phyloP scores from a whole-genome alignment of 2,797 vertebrate genomes.

The Clarias pachynema region DNA sequence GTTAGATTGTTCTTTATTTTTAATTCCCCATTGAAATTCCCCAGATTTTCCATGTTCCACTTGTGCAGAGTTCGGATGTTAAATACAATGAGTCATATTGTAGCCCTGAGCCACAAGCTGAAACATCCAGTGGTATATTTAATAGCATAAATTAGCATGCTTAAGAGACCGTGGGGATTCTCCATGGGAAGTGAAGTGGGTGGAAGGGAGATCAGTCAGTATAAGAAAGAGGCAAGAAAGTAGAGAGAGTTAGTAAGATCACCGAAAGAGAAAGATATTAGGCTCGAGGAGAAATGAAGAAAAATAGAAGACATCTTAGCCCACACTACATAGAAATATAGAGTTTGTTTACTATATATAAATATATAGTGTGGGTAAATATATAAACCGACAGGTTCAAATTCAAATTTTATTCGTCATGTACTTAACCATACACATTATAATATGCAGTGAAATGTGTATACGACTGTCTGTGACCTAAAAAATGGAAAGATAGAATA shows the following conservation, averaged over 20 bases:
- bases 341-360: background rate
- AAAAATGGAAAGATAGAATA: too few species aligned
- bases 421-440: too few species aligned
- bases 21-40: conserved; percentile 14
- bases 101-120: conserved; percentile 25
- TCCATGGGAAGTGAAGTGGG: conserved; percentile 19
- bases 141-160: conserved; percentile 52
- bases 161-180: conserved; percentile 46
- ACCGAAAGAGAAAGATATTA: background rate
- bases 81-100: conserved; percentile 35
- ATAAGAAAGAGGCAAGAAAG: conserved; percentile 5
- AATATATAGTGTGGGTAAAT: background rate
- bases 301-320: background rate
- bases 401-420: too few species aligned
- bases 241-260: background rate
- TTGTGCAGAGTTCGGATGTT: conserved; percentile 38
- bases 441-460: too few species aligned
- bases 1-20: background rate
- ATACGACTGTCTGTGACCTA: too few species aligned
- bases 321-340: background rate
- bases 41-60: background rate
- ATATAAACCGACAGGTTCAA: too few species aligned
- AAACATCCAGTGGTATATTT: conserved; percentile 41
- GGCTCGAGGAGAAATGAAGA: background rate
- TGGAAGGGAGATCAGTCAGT: conserved; percentile 25